Conservation (phyloP, 2,888 invertebrate species). For the Operophtera brumata region DNA sequence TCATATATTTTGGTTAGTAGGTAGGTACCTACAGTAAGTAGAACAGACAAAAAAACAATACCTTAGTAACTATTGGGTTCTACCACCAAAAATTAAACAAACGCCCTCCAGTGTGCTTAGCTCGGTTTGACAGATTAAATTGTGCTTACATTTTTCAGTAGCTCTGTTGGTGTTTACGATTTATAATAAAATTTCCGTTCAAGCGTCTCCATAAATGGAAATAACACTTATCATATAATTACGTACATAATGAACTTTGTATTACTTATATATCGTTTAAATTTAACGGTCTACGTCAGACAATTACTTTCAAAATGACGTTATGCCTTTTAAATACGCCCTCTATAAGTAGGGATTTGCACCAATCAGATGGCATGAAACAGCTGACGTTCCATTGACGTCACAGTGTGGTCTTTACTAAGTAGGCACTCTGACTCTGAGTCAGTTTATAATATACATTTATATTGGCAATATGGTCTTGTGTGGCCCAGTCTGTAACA, state of each 20-base stretch:
- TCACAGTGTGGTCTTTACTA: conserved; percentile 31
- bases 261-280: conserved; percentile 7
- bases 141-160: too few relatives aligned
- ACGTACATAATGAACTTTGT: conserved; percentile 4
- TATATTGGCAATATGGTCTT: conserved; percentile 33
- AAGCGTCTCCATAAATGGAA: conserved; percentile 4
- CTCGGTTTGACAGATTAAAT: too few relatives aligned
- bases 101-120: too few relatives aligned
- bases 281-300: conserved; percentile 20
- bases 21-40: too few relatives aligned
- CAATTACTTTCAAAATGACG: conserved; percentile 25
- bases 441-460: conserved; percentile 30
- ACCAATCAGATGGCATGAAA: conserved; percentile 27
- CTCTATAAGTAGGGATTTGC: conserved; percentile 22
- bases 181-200: conserved; percentile 5
- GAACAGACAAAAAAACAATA: too few relatives aligned
- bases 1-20: too few relatives aligned
- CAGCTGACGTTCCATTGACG: conserved; percentile 33
- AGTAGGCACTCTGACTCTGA: conserved; percentile 29
- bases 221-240: conserved; percentile 12
- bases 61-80: too few relatives aligned
- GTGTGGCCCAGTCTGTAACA: conserved; percentile 22
- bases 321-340: conserved; percentile 22
- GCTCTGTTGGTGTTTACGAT: not conserved
- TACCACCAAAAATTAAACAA: too few relatives aligned